Conservation (phyloP, 2,888 invertebrate species). For the Ectemnius lituratus region DNA sequence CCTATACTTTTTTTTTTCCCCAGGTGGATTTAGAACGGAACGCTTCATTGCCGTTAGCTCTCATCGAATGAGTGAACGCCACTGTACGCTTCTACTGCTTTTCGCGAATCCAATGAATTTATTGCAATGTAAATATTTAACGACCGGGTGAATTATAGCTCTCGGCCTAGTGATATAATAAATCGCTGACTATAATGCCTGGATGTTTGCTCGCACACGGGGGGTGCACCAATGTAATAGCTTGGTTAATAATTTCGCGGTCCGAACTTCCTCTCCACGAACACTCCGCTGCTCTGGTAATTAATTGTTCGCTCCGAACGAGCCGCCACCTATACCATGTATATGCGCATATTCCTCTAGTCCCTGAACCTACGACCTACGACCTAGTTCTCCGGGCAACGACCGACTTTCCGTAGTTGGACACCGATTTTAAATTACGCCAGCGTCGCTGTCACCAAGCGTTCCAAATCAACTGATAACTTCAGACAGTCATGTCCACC, state of each 20-base stretch:
- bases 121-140: slow-evolving; percentile 23
- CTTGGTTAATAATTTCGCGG: slow-evolving; percentile 53
- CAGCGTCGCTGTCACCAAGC: too few species aligned
- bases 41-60: background rate
- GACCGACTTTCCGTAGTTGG: slow-evolving; percentile 22
- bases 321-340: background rate
- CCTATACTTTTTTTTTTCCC: background rate
- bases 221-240: slow-evolving; percentile 39
- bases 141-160: slow-evolving; percentile 13
- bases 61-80: background rate
- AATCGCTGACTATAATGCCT: slow-evolving; percentile 40
- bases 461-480: background rate
- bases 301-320: slow-evolving; percentile 50
- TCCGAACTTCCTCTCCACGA: slow-evolving; percentile 38
- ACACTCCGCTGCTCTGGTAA: slow-evolving; percentile 41
- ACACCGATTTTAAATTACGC: too few species aligned
- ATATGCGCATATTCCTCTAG: slow-evolving; percentile 19
- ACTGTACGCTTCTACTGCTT: background rate
- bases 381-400: slow-evolving; percentile 20
- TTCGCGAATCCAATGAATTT: slow-evolving; percentile 1
- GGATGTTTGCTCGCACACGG: slow-evolving; percentile 42
- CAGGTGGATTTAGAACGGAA: background rate
- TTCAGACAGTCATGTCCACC: background rate
- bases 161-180: slow-evolving; percentile 31
- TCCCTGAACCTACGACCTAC: slow-evolving; percentile 29